These are phyloP conservation scores for Gila robusta DNA, from an alignment of 2,797 vertebrate genomes.

Conservation along the genomic window DNA sequence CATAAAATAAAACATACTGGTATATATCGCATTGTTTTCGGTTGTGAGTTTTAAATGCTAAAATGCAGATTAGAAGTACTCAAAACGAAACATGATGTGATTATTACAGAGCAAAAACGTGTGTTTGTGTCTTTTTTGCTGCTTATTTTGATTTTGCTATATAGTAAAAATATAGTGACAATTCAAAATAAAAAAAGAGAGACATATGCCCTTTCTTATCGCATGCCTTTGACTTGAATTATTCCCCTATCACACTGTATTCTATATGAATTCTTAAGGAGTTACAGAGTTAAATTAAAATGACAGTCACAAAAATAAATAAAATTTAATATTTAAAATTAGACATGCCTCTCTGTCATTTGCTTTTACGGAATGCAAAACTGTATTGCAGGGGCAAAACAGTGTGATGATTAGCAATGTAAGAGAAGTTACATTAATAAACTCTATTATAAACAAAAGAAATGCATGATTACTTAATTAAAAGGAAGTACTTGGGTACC, in stretches of 20 bases:
- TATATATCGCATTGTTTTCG: not conserved
- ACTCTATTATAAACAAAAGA: slow-evolving; percentile 59
- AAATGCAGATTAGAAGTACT: slow-evolving; percentile 40
- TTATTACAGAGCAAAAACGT: slow-evolving; percentile 27
- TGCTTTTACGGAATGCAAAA: slow-evolving; percentile 44
- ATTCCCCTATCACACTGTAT: slow-evolving; percentile 16
- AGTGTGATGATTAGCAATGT: slow-evolving; percentile 65
- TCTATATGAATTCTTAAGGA: slow-evolving; percentile 32
- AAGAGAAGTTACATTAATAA: slow-evolving; percentile 65
- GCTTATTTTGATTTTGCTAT: slow-evolving; percentile 43
- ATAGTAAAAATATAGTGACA: slow-evolving; percentile 24
- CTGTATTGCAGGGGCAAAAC: slow-evolving; percentile 50
- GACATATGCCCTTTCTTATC: slow-evolving; percentile 10
- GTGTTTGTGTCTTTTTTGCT: slow-evolving; percentile 44
- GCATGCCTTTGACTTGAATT: slow-evolving; percentile 34
- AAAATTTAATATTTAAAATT: slow-evolving; percentile 45
- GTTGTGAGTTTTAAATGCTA: slow-evolving; percentile 29
- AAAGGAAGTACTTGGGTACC: slow-evolving; percentile 72
- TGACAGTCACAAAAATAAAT: slow-evolving; percentile 55
- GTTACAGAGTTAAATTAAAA: slow-evolving; percentile 55
- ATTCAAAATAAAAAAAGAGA: not conserved
- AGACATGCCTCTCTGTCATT: slow-evolving; percentile 54
- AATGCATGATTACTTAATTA: slow-evolving; percentile 69
- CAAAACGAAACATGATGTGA: not conserved
- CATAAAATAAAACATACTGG: slow-evolving; percentile 7